Conservation (phyloP, 30 jellyfish, hydroid and myxozoan species). For the Phacellophora camtschatica region DNA sequence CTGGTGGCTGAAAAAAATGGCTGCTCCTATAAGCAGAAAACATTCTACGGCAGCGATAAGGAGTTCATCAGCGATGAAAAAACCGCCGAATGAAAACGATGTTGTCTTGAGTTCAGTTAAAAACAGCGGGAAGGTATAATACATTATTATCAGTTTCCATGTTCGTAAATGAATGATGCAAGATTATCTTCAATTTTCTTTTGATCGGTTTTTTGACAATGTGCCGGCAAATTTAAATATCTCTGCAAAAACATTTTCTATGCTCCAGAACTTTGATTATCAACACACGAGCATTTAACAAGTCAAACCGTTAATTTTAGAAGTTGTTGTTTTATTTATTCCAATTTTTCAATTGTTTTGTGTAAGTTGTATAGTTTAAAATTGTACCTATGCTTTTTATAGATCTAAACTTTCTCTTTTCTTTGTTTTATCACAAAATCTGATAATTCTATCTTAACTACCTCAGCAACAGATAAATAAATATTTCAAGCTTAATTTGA, state of each 20-base stretch:
- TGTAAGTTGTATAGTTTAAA: no score
- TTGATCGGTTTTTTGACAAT: constrained; percentile 12
- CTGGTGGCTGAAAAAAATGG: constrained; percentile 66
- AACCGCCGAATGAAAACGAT: constrained; percentile 60
- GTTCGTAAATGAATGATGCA: not conserved
- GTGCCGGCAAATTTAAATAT: constrained; percentile 55
- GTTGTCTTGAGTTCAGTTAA: constrained; percentile 32
- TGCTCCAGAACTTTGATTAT: not conserved
- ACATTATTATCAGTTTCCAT: not conserved
- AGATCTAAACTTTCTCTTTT: no score
- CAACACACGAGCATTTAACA: no score
- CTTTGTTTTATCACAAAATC: no score
- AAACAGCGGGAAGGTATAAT: constrained; percentile 2
- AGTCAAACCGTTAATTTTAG: no score
- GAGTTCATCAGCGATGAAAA: constrained; percentile 54
- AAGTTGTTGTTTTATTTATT: no score
- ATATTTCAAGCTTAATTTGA: no score
- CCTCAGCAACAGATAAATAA: no score
- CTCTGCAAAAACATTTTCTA: not conserved
- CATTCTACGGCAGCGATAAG: constrained; percentile 57
- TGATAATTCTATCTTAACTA: no score
- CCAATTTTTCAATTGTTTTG: no score
- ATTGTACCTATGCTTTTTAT: no score
- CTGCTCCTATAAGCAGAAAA: constrained; percentile 87
- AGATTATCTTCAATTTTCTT: not conserved